Conservation (phyloP, 2,113 vertebrate species). For the Eurypyga helias region DNA sequence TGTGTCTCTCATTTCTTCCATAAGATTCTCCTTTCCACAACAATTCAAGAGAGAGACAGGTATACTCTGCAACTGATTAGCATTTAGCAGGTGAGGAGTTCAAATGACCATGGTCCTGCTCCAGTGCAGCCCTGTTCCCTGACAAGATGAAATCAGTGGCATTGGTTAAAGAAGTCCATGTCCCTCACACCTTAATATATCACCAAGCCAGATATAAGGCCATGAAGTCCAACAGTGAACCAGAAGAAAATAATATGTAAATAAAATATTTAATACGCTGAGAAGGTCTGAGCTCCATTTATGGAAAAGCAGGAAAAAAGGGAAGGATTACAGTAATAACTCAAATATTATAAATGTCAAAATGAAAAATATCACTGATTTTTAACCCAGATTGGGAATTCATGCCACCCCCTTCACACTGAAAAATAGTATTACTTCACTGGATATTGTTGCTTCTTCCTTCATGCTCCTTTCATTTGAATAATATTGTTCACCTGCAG, state of each 20-base stretch:
- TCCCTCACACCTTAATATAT: not conserved
- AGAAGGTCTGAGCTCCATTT: not conserved
- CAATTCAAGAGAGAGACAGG: not conserved
- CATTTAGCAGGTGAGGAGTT: not conserved
- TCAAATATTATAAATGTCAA: not conserved
- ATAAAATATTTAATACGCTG: not conserved
- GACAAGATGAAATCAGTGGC: not conserved
- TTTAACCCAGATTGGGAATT: not conserved
- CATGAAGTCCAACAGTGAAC: not conserved
- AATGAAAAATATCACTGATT: not conserved
- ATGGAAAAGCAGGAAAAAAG: not conserved
- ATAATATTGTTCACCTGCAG: not conserved
- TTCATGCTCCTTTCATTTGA: not conserved
- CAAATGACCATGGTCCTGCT: not conserved
- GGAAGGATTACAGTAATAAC: not conserved
- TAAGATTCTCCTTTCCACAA: not conserved
- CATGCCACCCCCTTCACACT: not conserved
- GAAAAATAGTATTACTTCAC: not conserved
- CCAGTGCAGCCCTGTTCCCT: not conserved
- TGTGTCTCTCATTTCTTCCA: not conserved
- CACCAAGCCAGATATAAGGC: accelerated
- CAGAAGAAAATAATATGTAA: not conserved
- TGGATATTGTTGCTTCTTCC: not conserved
- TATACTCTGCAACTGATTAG: not conserved
- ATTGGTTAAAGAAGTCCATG: not conserved